Percentiles rank a stretch among this genome's conserved stretches.
Evolutionary conservation across 2,888 invertebrate genomes (phyloP).

Genomic region (Mongoloraphidia duomilia): DNA sequence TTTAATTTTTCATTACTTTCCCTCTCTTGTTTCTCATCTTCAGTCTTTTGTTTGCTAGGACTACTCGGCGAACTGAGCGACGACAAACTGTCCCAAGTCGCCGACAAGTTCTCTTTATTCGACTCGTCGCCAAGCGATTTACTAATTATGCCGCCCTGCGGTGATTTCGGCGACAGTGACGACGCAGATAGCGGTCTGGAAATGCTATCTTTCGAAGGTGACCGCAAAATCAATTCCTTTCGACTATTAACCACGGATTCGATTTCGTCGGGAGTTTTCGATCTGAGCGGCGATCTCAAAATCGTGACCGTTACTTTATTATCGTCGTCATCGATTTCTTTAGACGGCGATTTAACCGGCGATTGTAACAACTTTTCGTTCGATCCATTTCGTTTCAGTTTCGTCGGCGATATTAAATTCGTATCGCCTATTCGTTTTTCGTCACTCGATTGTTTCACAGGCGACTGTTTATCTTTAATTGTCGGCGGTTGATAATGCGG

Average conservation of each 20-base stretch:
- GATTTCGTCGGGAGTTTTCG: slow-evolving; percentile 1
- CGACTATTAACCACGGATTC: too few species aligned
- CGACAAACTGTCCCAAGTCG: slow-evolving; percentile 29
- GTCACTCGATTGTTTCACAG: slow-evolving; percentile 1
- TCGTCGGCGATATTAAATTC: not conserved
- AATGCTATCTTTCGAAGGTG: slow-evolving; percentile 9
- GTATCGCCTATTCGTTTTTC: not conserved
- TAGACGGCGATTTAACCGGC: slow-evolving; percentile 2
- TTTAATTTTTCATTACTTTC: slow-evolving; percentile 39
- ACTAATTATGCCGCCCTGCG: slow-evolving; percentile 33
- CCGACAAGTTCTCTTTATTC: slow-evolving; percentile 27
- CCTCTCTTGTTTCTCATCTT: slow-evolving; percentile 38
- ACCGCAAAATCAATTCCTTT: not conserved
- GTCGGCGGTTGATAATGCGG: not conserved
- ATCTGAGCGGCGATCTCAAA: slow-evolving; percentile 19
- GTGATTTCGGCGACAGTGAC: slow-evolving; percentile 15
- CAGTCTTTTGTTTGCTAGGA: slow-evolving; percentile 32
- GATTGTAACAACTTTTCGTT: not conserved
- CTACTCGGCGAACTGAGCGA: slow-evolving; percentile 31
- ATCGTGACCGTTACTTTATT: slow-evolving; percentile 23
- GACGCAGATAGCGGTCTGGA: slow-evolving; percentile 18
- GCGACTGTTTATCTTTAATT: too few species aligned
- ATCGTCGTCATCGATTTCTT: slow-evolving; percentile 19
- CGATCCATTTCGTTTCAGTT: not conserved
- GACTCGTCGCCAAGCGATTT: slow-evolving; percentile 29